Evolutionary conservation across 2,797 vertebrate species (phyloP).

Genomic region (Phoxinus dragarum): DNA sequence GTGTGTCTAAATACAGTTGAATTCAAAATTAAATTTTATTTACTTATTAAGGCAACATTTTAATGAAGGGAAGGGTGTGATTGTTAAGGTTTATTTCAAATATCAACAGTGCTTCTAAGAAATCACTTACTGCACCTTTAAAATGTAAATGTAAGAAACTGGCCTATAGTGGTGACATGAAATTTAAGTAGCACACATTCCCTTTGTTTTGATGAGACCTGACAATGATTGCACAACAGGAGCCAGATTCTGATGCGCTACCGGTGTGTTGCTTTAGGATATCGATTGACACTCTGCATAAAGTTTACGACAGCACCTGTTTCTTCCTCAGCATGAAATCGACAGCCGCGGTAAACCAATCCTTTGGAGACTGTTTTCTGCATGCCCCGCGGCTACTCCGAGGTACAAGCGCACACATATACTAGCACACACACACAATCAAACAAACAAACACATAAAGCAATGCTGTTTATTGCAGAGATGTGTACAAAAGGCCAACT

Average conservation of each 20-base stretch:
- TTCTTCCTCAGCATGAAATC: conserved; percentile 70
- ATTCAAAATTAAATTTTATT: too few relatives aligned
- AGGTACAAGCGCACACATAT: conserved; percentile 60
- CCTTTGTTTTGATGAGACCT: conserved; percentile 31
- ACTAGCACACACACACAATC: conserved; percentile 41
- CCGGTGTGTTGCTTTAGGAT: conserved; percentile 60
- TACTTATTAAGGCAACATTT: too few relatives aligned
- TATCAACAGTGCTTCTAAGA: not conserved
- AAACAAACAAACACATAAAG: not conserved
- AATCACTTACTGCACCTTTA: not conserved
- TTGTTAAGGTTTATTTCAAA: not conserved
- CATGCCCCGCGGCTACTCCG: conserved; percentile 65
- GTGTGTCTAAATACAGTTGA: too few relatives aligned
- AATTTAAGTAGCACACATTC: conserved; percentile 45
- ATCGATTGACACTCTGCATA: conserved; percentile 76
- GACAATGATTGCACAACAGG: conserved; percentile 45
- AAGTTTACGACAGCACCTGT: conserved; percentile 68
- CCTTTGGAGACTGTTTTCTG: conserved; percentile 74
- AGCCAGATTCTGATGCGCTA: conserved; percentile 40
- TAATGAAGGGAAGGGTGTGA: not conserved
- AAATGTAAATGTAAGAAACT: conserved; percentile 28
- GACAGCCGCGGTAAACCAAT: conserved; percentile 69
- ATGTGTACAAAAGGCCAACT: conserved; percentile 14
- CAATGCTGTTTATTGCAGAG: conserved; percentile 45
- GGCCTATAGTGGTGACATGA: conserved; percentile 7